Conservation (phyloP, 2,888 invertebrate species). For the Amblyjoppa fuscipennis region DNA sequence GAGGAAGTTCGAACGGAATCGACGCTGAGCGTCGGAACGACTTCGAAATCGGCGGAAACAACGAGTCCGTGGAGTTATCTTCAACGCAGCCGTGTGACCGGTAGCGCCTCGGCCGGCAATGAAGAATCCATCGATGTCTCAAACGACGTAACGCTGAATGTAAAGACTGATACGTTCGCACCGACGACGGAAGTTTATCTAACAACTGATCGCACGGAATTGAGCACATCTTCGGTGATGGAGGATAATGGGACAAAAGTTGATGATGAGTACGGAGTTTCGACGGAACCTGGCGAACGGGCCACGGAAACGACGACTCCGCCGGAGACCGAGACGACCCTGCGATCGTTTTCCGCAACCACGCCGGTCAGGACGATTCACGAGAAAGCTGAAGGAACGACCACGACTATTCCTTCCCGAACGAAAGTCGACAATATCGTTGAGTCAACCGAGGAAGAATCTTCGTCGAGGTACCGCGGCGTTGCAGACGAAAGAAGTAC, state of each 20-base stretch:
- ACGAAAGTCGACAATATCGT: neutral
- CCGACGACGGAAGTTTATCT: slow-evolving; percentile 33
- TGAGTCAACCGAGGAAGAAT: slow-evolving; percentile 19
- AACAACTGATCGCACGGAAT: neutral
- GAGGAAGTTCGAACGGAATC: slow-evolving; percentile 6
- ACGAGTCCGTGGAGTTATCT: slow-evolving; percentile 20
- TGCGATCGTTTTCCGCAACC: slow-evolving; percentile 11
- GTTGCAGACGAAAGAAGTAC: neutral
- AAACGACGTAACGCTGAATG: slow-evolving; percentile 29
- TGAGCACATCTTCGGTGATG: neutral
- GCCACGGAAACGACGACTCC: slow-evolving; percentile 1
- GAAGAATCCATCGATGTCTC: slow-evolving; percentile 1
- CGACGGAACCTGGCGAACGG: neutral
- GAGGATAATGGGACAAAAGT: neutral
- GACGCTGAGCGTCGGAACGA: neutral
- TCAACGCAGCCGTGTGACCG: neutral
- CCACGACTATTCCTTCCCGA: neutral
- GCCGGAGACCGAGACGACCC: neutral
- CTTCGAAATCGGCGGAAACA: neutral
- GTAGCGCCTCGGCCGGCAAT: neutral
- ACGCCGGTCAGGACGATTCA: neutral
- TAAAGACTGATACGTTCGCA: neutral
- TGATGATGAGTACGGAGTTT: neutral
- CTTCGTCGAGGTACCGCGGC: neutral
- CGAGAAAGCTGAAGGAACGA: neutral